A percentile compares a stretch with the other conserved stretches of the same genome.
Evolutionary conservation across 2,113 vertebrate genomes (phyloP).

Genomic region (Cnemophilus loriae): DNA sequence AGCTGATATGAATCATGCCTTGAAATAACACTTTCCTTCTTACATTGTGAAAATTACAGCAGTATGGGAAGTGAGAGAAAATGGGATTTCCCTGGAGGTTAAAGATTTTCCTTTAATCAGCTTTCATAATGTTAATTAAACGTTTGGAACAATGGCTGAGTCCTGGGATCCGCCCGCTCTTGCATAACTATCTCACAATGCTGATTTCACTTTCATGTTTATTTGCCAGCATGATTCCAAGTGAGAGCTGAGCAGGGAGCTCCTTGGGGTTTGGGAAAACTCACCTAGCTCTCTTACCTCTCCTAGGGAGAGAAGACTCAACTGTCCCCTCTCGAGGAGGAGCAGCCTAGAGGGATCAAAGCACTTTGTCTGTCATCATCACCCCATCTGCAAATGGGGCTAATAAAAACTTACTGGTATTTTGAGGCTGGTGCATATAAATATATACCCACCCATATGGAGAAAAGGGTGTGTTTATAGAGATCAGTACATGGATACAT

Average conservation of each 20-base stretch:
- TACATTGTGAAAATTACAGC: slow-evolving; percentile 29
- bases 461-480: slow-evolving; percentile 5
- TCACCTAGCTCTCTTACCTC: not conserved
- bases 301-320: not conserved
- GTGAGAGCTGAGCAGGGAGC: not conserved
- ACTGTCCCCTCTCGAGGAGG: not conserved
- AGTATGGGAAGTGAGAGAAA: slow-evolving; percentile 42
- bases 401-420: not conserved
- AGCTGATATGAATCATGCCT: slow-evolving; percentile 46
- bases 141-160: slow-evolving; percentile 67
- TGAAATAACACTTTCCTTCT: slow-evolving; percentile 53
- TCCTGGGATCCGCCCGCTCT: slow-evolving; percentile 58
- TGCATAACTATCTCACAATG: slow-evolving; percentile 48
- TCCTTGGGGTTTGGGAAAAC: not conserved
- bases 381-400: not conserved
- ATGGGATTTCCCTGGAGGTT: slow-evolving; percentile 59
- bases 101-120: slow-evolving; percentile 70
- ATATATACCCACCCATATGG: not conserved
- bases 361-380: not conserved
- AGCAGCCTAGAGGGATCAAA: not conserved
- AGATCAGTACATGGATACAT: not conserved
- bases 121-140: slow-evolving; percentile 64
- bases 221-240: slow-evolving; percentile 6
- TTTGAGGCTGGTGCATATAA: not conserved
- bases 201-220: slow-evolving; percentile 49